Base-by-base conservation (phyloP, 2,888 invertebrate genomes). In the Luperina nickerlii region DNA sequence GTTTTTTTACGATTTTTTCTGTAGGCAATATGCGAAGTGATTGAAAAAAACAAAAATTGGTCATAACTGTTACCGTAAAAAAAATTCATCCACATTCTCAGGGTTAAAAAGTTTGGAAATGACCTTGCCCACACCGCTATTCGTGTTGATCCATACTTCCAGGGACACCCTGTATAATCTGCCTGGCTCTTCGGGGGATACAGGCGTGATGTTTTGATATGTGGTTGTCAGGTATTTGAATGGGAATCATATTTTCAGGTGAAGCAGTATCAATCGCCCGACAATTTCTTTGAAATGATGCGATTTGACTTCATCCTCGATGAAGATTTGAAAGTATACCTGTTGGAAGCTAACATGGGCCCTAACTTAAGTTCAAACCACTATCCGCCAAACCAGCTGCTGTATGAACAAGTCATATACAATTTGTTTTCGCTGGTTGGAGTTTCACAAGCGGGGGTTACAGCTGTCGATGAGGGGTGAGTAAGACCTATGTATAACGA, bases 281-380 rank as follows among this genome's bases (percentile, higher is more conserved):
- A 97, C 32, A 98, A 98, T 90, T 99, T 99, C 94, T 99, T 99
- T 95, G 99, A 99, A 95, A 97, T 99, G 97, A 98, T 99, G 96
- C 97, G 99, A 54, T 99, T 99, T 92, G 99, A 99, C 94, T 98
- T 99, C 92, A 98, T 99, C 0, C 96, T 99, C 4, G 99, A 99
- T 93, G 98, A 99, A 87, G 96, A 99, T 76, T 94, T 99, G 0
- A 98, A 98, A 72, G 98, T 99, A 0, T 98, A 98, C 91, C 96
- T 99, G 11, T 98, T 99, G 97, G 99, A 99, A 96, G 99, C 99
- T 0, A 99, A 99, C 92, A 99, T 99, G 99, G 99, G 99, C 24
- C 99, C 99, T 0, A 99, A 99, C 97, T 97, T 99, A 79, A 99
- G 99, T 0, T 99, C 99, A 0, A 98, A 98, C 0, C 99, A 99